Percentiles rank a stretch among this genome's conserved stretches.
phyloP scores from a whole-genome alignment of 2,113 vertebrate species.

The Pleuronectes platessa region DNA sequence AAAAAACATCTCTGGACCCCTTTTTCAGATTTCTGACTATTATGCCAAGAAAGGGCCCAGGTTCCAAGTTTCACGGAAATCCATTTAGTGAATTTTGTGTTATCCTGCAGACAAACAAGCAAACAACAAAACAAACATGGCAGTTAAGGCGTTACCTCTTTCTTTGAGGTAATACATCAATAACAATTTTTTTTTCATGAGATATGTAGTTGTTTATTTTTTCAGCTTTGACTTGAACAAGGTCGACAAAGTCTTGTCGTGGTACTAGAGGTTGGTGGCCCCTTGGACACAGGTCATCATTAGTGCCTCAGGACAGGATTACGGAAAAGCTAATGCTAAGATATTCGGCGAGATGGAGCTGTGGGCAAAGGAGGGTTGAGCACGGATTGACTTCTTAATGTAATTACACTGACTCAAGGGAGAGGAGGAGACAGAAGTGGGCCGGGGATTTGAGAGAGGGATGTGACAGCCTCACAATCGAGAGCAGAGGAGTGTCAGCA shows the following conservation, averaged over 20 bases:
- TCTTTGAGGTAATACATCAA: not conserved
- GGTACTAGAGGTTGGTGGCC: not conserved
- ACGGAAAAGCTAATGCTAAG: conserved; percentile 70
- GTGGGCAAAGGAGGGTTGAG: conserved; percentile 62
- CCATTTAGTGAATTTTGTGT: too few species aligned
- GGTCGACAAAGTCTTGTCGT: conserved; percentile 34
- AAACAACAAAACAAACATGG: too few species aligned
- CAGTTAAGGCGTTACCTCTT: too few species aligned
- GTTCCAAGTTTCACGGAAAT: too few species aligned
- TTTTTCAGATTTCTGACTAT: too few species aligned
- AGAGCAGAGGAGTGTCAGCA: conserved; percentile 81
- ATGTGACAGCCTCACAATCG: conserved; percentile 79
- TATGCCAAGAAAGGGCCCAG: too few species aligned
- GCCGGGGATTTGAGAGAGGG: conserved; percentile 71
- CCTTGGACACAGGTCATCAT: conserved; percentile 66
- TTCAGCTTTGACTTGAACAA: not conserved
- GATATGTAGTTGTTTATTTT: conserved; percentile 38
- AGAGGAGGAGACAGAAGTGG: conserved; percentile 65
- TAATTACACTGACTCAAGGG: conserved; percentile 82
- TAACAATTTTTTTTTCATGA: conserved; percentile 25
- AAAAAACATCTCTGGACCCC: too few species aligned
- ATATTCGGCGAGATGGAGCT: conserved; percentile 78
- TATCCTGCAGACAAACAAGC: too few species aligned
- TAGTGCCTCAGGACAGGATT: conserved; percentile 76
- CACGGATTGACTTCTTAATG: conserved; percentile 78